Evolutionary conservation across 2,888 invertebrate genomes (phyloP), one percentile per base, ranked within the genome.

Genomic region (Apeira syringaria): DNA sequence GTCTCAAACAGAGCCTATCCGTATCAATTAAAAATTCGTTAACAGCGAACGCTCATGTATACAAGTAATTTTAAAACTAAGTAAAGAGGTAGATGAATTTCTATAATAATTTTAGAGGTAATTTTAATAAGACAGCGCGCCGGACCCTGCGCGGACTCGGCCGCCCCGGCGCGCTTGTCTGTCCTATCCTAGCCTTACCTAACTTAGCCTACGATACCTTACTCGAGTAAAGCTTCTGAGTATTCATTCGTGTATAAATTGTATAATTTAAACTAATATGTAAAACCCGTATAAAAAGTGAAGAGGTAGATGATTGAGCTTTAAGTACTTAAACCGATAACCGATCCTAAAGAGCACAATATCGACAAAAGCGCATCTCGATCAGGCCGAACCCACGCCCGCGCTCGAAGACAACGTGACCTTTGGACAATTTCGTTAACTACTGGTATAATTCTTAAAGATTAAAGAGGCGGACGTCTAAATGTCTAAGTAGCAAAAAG

Each of bases 221-320:
- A 88, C 87, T 78, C 84, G 72, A 86, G 87, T 88, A 87, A 88
- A 89, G 88, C 88, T 88, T 88, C 81, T 89, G 88, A 89, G 88
- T 89, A 89, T 89, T 89, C 64, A 77, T 81, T 87, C 80, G 77
- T 86, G 84, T 87, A 86, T 83, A 83, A 84, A 83, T 83, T 89
- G 88, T 89, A 89, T 88, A 88, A 88, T 89, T 55, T 89, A 87
- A 87, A 88, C 88, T 88, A 88, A 84, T 87, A 81, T 88, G 86
- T 87, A 88, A 45, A 88, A 89, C 88, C 89, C 89, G 88, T 88
- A 88, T 87, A 88, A 88, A 86, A 88, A 85, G 81, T 86, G 86
- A 87, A 88, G 88, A 88, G 88, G 88, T 89, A 88, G 83, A 77
- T 85, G 79, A 81, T 87, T 87, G 84, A 87, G 87, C 86, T 87